Conservation (phyloP, 2,888 invertebrate species). For the Cerceris ruficornis region DNA sequence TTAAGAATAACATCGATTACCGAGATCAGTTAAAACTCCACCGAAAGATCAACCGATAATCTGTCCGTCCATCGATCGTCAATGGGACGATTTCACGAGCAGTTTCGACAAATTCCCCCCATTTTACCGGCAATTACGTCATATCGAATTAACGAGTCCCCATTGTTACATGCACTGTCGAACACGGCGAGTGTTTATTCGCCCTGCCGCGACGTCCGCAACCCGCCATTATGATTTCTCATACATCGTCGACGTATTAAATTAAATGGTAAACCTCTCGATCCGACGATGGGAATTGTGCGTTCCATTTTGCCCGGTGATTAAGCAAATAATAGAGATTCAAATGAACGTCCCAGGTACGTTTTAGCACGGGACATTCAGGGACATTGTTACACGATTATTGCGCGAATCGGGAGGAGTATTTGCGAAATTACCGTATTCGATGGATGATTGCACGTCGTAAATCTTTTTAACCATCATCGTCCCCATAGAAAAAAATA, state of each 20-base stretch:
- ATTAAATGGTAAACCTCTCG: constrained; percentile 19
- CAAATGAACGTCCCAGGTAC: not conserved
- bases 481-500: too few species aligned
- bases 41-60: too few species aligned
- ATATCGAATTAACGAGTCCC: constrained; percentile 45
- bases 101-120: constrained; percentile 29
- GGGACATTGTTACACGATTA: constrained; percentile 6
- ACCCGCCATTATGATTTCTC: constrained; percentile 37
- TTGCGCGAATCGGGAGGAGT: too few species aligned
- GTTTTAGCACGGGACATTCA: too few species aligned
- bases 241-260: constrained; percentile 15
- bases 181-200: constrained; percentile 33
- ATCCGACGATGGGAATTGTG: not conserved
- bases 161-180: constrained; percentile 36
- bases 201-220: constrained; percentile 14
- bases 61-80: too few species aligned
- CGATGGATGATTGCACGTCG: too few species aligned
- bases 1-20: too few species aligned
- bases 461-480: too few species aligned
- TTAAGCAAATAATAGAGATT: constrained; percentile 31
- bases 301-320: not conserved
- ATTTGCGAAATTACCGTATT: too few species aligned
- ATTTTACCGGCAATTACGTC: constrained; percentile 51
- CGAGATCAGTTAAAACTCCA: too few species aligned
- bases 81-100: not conserved